phyloP scores from a whole-genome alignment of 2,888 invertebrate genomes.

The Rosalia funebris region DNA sequence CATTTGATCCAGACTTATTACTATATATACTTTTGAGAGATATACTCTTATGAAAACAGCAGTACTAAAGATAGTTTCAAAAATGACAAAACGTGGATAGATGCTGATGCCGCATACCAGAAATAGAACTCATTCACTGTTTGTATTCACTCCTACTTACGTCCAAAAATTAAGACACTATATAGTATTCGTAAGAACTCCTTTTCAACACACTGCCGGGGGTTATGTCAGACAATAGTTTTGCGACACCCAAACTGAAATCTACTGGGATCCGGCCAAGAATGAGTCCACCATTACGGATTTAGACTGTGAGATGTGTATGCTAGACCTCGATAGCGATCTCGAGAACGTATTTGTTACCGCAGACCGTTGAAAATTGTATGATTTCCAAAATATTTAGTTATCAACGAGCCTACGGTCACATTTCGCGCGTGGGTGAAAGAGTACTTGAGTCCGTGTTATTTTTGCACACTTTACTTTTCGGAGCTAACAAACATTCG shows the following conservation, averaged over 20 bases:
- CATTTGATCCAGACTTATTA: too few relatives aligned
- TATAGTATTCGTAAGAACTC: conserved; percentile 9
- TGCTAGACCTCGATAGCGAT: neutral
- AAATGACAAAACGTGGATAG: neutral
- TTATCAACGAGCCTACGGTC: neutral
- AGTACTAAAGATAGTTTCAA: too few relatives aligned
- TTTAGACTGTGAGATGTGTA: conserved; percentile 34
- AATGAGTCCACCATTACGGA: conserved; percentile 24
- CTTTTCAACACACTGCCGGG: conserved; percentile 8
- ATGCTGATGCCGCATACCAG: neutral
- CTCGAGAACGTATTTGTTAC: conserved; percentile 4
- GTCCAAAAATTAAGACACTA: conserved; percentile 11
- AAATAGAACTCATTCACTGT: conserved; percentile 14
- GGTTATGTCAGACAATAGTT: conserved; percentile 36
- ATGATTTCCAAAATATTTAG: conserved; percentile 26
- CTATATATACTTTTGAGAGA: too few relatives aligned
- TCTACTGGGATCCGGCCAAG: conserved; percentile 34
- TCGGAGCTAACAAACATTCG: neutral
- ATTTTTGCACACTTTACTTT: conserved; percentile 18
- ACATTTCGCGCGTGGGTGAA: conserved; percentile 11
- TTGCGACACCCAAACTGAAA: conserved; percentile 18
- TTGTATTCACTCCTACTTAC: conserved; percentile 17
- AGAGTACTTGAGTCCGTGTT: neutral
- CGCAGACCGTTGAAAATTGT: conserved; percentile 9
- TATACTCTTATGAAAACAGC: too few relatives aligned